Percentiles rank a stretch among this genome's conserved stretches.
These are phyloP conservation scores for Morpho deidamia DNA, from an alignment of 2,888 invertebrate genomes.

Conservation along the genomic window DNA sequence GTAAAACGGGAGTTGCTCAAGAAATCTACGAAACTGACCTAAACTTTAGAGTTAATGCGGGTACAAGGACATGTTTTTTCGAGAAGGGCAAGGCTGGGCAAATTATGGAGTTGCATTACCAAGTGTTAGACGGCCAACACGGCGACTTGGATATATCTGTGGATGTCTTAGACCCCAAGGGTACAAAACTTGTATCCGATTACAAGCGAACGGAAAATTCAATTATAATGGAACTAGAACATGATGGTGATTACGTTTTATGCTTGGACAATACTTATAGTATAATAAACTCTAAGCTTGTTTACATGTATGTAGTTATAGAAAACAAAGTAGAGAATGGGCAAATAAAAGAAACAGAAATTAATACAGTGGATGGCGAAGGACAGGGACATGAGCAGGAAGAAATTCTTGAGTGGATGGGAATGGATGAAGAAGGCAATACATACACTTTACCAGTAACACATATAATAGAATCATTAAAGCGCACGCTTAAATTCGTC, in stretches of 20 bases:
- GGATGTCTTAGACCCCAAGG: conserved; percentile 81
- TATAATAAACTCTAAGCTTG: conserved; percentile 86
- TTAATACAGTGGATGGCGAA: conserved; percentile 29
- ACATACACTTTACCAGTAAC: conserved; percentile 61
- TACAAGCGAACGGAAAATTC: conserved; percentile 83
- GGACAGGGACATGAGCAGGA: conserved; percentile 52
- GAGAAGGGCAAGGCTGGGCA: conserved; percentile 54
- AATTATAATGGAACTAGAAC: conserved; percentile 78
- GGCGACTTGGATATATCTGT: conserved; percentile 91
- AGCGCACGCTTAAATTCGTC: conserved; percentile 80
- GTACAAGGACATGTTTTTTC: conserved; percentile 55
- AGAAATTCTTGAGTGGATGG: conserved; percentile 54
- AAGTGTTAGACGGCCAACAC: conserved; percentile 88
- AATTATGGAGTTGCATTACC: conserved; percentile 58
- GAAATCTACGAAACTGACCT: conserved; percentile 50
- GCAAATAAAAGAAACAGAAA: conserved; percentile 42
- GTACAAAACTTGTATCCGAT: conserved; percentile 79
- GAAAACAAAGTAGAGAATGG: conserved; percentile 70
- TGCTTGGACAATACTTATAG: conserved; percentile 94
- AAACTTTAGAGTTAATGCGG: conserved; percentile 58
- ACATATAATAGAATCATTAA: conserved; percentile 80
- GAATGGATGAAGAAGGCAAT: conserved; percentile 40
- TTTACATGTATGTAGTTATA: conserved; percentile 86
- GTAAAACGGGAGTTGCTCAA: conserved; percentile 29
- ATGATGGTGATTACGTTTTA: conserved; percentile 86